Conservation (phyloP, 2,888 invertebrate genomes). For the Drosophila bunnanda region DNA sequence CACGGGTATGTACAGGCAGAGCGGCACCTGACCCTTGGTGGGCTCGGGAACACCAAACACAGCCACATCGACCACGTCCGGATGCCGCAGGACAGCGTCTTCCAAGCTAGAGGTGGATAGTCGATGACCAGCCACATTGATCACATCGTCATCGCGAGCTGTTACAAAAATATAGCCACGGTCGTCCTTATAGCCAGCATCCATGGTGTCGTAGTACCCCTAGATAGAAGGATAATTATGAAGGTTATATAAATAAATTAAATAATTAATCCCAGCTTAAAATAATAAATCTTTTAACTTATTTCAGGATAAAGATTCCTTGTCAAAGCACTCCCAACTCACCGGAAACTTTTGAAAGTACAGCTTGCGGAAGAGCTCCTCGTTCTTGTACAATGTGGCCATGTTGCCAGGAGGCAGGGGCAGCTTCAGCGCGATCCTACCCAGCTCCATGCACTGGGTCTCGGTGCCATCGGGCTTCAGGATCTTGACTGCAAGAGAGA, state of each 20-base stretch:
- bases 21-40: conserved; percentile 95
- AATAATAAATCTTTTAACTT: too few species aligned
- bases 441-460: conserved; percentile 90
- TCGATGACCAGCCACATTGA: conserved; percentile 97
- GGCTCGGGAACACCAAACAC: conserved; percentile 95
- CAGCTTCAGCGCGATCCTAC: conserved; percentile 92
- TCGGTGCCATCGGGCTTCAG: conserved; percentile 89
- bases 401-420: conserved; percentile 96
- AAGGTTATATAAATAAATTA: too few species aligned
- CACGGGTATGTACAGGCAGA: conserved; percentile 93
- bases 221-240: conserved; percentile 30
- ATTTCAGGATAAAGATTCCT: too few species aligned
- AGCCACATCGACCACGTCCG: conserved; percentile 93
- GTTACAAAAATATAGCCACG: conserved; percentile 95
- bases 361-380: conserved; percentile 91
- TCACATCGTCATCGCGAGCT: conserved; percentile 95
- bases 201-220: conserved; percentile 93
- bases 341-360: conserved; percentile 94
- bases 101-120: conserved; percentile 95
- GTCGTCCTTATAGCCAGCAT: conserved; percentile 94
- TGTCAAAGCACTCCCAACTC: conserved; percentile 81
- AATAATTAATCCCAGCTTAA: not conserved
- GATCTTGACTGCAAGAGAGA: conserved; percentile 87
- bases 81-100: conserved; percentile 94
- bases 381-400: conserved; percentile 92